Evolutionary conservation across 2,888 invertebrate species (phyloP), one percentile per base, ranked within the genome.

Genomic region (Choreutis nemorana): DNA sequence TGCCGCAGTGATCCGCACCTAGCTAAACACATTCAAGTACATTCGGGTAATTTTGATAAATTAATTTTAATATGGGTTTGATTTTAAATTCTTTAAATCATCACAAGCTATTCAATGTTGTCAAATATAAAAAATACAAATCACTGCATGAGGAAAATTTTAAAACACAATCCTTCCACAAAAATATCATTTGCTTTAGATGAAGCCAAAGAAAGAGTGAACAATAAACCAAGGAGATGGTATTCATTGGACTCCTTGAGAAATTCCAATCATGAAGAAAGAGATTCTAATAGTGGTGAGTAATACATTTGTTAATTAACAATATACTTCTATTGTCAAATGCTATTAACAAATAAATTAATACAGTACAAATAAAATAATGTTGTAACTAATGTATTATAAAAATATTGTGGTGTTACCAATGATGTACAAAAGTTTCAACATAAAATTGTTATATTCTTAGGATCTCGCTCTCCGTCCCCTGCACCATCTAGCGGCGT

Each of bases 401-500:
- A n/a, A n/a, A n/a, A n/a, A n/a, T n/a, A n/a, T n/a, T n/a, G n/a
- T n/a, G n/a, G n/a, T n/a, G n/a, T n/a, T n/a, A n/a, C n/a, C n/a
- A n/a, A n/a, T n/a, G 3, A 30, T n/a, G 4, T 30, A 8, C 13
- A 33, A 13, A 33, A 4, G 29, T 10, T 22, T 24, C 31, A 29
- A 14, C 5, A 14, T 8, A 7, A 14, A 8, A n/a, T 14, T 30
- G 9, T 14, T 10, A 10, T 21, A 31, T 29, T 25, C 34, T 32
- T 40, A 75, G 83, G 84, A 1, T 89, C 91, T 0, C 81, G 92
- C 11, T 91, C 91, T 7, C 93, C 94, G 0, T 93, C 93, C 5
- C 94, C 94, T 0, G 91, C 93, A 6, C 93, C 92, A 0, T 92
- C 92, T 31, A 92, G 91, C 53, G 92, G 92, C 6, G 84, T 94